Evolutionary conservation across 1,140 invertebrate species (phyloP).

Genomic region (Plodia interpunctella): DNA sequence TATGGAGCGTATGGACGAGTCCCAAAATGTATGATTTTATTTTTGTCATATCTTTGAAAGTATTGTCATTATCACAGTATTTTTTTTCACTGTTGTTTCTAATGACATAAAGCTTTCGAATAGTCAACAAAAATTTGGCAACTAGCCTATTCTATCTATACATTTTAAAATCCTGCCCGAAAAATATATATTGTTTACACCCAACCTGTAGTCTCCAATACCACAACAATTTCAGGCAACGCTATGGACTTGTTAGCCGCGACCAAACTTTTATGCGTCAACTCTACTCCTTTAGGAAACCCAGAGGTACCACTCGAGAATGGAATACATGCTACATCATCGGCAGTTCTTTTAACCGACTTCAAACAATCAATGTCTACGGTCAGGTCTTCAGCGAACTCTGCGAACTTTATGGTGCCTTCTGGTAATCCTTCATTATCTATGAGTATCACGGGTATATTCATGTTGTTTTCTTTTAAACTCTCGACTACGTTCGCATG

Average conservation of each 20-base stretch:
- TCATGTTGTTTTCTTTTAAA: slow-evolving; percentile 53
- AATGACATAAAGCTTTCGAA: too few species aligned
- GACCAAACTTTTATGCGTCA: slow-evolving; percentile 83
- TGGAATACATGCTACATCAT: slow-evolving; percentile 79
- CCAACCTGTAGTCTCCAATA: slow-evolving; percentile 56
- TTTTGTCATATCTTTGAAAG: too few species aligned
- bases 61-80: too few species aligned
- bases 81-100: too few species aligned
- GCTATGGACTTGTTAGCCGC: slow-evolving; percentile 74
- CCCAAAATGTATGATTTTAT: too few species aligned
- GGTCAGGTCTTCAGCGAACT: slow-evolving; percentile 73
- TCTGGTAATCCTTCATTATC: slow-evolving; percentile 69
- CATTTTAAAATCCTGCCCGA: too few species aligned
- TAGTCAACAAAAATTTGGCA: too few species aligned
- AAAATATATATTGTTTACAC: too few species aligned
- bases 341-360: slow-evolving; percentile 49
- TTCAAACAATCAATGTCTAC: slow-evolving; percentile 73
- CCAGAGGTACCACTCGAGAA: slow-evolving; percentile 93
- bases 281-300: slow-evolving; percentile 90
- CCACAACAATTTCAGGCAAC: slow-evolving; percentile 45
- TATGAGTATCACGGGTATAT: slow-evolving; percentile 78
- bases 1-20: too few species aligned
- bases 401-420: slow-evolving; percentile 79
- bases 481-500: slow-evolving; percentile 70
- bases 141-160: too few species aligned